These are phyloP conservation scores for Dorcus parallelipipedus DNA, from an alignment of 2,888 invertebrate species.

Conservation along the genomic window DNA sequence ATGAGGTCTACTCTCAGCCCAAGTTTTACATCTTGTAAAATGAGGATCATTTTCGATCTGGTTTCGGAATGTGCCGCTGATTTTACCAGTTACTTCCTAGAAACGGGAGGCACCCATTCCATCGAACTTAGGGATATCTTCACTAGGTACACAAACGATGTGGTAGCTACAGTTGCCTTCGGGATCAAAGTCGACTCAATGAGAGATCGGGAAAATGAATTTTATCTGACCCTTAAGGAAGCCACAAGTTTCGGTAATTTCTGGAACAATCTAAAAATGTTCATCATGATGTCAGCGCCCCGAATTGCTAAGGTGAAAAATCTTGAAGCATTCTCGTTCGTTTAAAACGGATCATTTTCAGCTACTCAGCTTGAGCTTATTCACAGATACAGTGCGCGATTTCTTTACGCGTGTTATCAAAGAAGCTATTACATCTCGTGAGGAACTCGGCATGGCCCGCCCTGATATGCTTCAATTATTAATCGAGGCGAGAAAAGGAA, in stretches of 20 bases:
- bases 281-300: background rate
- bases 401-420: slow-evolving; percentile 26
- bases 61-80: slow-evolving; percentile 26
- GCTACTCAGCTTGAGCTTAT: slow-evolving; percentile 14
- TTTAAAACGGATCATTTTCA: slow-evolving; percentile 6
- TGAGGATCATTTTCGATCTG: slow-evolving; percentile 34
- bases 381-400: slow-evolving; percentile 10
- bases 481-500: slow-evolving; percentile 53
- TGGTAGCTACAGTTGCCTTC: slow-evolving; percentile 52
- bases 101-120: background rate
- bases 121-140: background rate
- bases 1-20: slow-evolving; percentile 30
- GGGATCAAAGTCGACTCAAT: slow-evolving; percentile 54
- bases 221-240: slow-evolving; percentile 49
- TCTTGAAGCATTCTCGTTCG: background rate
- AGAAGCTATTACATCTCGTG: slow-evolving; percentile 26
- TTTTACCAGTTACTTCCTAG: background rate
- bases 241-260: slow-evolving; percentile 41
- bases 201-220: slow-evolving; percentile 50
- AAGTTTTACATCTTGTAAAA: slow-evolving; percentile 18
- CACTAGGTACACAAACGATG: slow-evolving; percentile 48
- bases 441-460: slow-evolving; percentile 29
- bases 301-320: background rate
- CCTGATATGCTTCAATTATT: slow-evolving; percentile 31
- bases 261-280: slow-evolving; percentile 1